Evolutionary conservation across 1,140 invertebrate species (phyloP), one percentile per base, ranked within the genome.

Genomic region (Calycopis cecrops): DNA sequence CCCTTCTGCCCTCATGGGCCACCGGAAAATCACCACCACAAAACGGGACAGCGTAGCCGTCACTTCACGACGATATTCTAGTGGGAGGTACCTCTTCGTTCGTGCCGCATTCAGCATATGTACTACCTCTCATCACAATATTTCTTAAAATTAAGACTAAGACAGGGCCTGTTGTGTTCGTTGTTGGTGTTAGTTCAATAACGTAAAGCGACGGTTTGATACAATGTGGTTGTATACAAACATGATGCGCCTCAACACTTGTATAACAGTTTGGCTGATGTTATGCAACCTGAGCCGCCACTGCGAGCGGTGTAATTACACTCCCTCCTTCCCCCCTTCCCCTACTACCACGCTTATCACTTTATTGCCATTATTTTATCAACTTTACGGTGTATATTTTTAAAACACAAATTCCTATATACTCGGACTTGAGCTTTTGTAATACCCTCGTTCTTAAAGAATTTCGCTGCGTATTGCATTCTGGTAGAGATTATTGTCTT

Each of bases 221-320:
- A 34, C 44, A 73, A 69, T 70, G 60, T 56, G 65, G 71, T 76
- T 81, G 75, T 79, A 71, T 78, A 82, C 71, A 81, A 81, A 79
- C 71, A 73, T 48, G 60, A 67, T 68, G 65, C 60, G 67, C 71
- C 66, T 62, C 67, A 52, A 63, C 53, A 64, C 66, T 76, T 67
- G 65, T 71, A 71, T 71, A 73, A 73, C 69, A 71, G 69, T 70
- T 71, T 50, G 65, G 63, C 59, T 58, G 62, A 59, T 72, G 76
- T 85, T 83, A 83, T 83, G 81, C 78, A 85, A 85, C 63, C 55
- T 47, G 77, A 79, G 65, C 50, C 63, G 67, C 68, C 64, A 65
- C 73, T 71, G 68, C 63, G 67, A 73, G 61, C 71, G 58, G 66
- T 73, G 74, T 76, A 82, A 82, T 85, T 80, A 78, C 44, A 21